Conservation (phyloP, 2,797 vertebrate species). For the Gymnopithys bicolor region DNA sequence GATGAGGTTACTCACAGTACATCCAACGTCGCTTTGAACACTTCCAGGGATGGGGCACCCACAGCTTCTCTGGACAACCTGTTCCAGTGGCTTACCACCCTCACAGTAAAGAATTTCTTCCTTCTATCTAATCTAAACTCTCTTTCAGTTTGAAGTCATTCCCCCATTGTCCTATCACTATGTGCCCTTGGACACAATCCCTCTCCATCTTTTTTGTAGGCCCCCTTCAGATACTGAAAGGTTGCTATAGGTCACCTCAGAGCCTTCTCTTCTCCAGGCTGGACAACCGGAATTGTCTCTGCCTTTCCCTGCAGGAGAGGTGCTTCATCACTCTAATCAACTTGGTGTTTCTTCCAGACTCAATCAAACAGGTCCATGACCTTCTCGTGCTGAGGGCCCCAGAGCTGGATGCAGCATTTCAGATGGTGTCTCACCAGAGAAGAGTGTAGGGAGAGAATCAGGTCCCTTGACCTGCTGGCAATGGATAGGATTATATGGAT, state of each 20-base stretch:
- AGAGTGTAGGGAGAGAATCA: background rate
- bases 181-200: background rate
- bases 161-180: fast-evolving
- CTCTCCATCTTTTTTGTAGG: background rate
- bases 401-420: background rate
- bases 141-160: background rate
- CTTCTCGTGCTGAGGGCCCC: background rate
- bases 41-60: background rate
- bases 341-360: fast-evolving
- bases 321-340: background rate
- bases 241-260: background rate
- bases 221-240: background rate
- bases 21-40: background rate
- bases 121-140: background rate
- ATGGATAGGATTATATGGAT: background rate
- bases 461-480: background rate
- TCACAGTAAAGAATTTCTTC: background rate
- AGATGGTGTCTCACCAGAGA: background rate
- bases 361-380: background rate
- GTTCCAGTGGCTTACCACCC: background rate
- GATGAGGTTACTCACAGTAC: background rate
- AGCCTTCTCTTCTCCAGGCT: background rate
- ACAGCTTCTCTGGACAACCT: background rate
- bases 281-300: background rate
- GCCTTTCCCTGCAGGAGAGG: background rate